Evolutionary conservation across 2,113 vertebrate species (phyloP), one percentile per base, ranked within the genome.

Genomic region (Phalacrocorax aristotelis): DNA sequence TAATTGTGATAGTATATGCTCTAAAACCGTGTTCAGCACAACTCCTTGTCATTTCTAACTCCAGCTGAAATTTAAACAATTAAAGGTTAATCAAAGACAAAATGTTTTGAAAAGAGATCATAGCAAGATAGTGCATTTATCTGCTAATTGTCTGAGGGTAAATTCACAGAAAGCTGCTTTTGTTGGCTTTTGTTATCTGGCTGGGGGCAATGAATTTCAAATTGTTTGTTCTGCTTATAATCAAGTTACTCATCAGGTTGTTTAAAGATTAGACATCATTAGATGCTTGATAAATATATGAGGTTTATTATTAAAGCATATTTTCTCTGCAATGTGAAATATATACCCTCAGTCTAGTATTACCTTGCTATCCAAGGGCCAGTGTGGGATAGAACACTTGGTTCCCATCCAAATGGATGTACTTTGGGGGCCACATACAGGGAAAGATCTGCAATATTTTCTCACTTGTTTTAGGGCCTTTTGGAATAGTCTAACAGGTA

Each of bases 21-120:
- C 65, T 93, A 38, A 38, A 38, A 38, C 38, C 10, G 38, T 69
- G 17, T 71, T 92, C 49, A 76, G 26, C 38, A 32, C 18, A 91
- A 32, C 8, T 74, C 18, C 16, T 86, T 87, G 30, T 69, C 10
- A 2, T n/a, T 92, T 95, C 62, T 61, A 80, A 87, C 44, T 89
- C 54, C 32, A 84, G 30, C 10, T 85, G 65, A 97, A 96, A 97
- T 94, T 93, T 89, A 87, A 96, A 97, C 49, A 96, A 93, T 95
- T 89, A 95, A 96, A 96, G 60, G 88, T 97, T 93, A 94, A 95
- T 94, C 80, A 95, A 95, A 97, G 82, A 65, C 66, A 95, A 95
- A 96, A 58, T 87, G 38, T 91, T 97, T 89, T 93, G 62, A 95
- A 86, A 51, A 65, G 32, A 87, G 79, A 93, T 97, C 54, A 48